These are phyloP conservation scores for Hoplodrina ambigua DNA, from an alignment of 2,888 invertebrate species.

Conservation along the genomic window DNA sequence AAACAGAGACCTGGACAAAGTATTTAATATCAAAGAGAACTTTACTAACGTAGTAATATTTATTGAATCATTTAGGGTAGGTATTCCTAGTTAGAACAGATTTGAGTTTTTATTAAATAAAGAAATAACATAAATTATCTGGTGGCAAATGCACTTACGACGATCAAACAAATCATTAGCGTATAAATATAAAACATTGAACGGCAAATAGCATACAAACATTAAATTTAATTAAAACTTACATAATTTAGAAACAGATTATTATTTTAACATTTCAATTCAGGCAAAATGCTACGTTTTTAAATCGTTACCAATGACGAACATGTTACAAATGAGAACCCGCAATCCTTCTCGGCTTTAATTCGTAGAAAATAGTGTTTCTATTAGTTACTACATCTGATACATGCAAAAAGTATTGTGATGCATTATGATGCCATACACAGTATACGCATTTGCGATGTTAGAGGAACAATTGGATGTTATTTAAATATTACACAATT, in stretches of 20 bases:
- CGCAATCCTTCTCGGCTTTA: conserved; percentile 9
- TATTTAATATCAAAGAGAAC: background rate
- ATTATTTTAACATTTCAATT: conserved; percentile 1
- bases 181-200: background rate
- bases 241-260: conserved; percentile 10
- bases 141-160: no score
- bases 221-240: no score
- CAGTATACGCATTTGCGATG: conserved; percentile 40
- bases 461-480: conserved; percentile 41
- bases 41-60: background rate
- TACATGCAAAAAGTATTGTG: conserved; percentile 26
- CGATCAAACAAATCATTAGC: no score
- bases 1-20: conserved; percentile 7
- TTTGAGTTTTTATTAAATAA: no score
- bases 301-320: background rate
- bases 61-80: background rate
- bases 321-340: background rate
- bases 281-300: background rate
- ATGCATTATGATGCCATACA: conserved; percentile 44
- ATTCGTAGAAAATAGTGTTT: conserved; percentile 26
- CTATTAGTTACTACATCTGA: conserved; percentile 18
- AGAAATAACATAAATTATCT: no score
- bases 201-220: conserved; percentile 7
- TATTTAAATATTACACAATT: conserved; percentile 24
- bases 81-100: background rate